A percentile compares a stretch with the other conserved stretches of the same genome.
These are phyloP conservation scores for Strix aluco DNA, from an alignment of 2,113 vertebrate species.

Conservation along the genomic window DNA sequence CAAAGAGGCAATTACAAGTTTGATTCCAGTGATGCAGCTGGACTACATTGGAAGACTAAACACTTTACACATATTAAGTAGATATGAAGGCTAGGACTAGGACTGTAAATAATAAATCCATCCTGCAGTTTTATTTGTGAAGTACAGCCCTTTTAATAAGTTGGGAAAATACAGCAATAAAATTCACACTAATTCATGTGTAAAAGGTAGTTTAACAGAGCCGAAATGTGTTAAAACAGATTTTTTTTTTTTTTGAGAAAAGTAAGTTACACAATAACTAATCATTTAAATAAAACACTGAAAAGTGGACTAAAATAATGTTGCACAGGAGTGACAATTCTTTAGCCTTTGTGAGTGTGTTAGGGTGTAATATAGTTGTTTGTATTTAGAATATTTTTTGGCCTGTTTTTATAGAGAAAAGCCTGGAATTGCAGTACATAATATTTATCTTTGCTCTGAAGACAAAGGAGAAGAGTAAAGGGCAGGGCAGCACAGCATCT, in stretches of 20 bases:
- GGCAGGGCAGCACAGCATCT: neutral
- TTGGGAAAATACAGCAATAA: conserved; percentile 65
- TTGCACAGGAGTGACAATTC: neutral
- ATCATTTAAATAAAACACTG: conserved; percentile 39
- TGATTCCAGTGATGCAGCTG: conserved; percentile 77
- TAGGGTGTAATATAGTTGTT: neutral
- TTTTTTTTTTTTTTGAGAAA: neutral
- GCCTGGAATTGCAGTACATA: neutral
- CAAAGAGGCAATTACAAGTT: conserved; percentile 81
- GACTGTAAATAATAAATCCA: conserved; percentile 75
- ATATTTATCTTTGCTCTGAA: neutral
- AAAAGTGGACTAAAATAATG: neutral
- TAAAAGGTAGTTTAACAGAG: conserved; percentile 44
- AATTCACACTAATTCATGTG: conserved; percentile 62
- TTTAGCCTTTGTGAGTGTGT: conserved; percentile 13
- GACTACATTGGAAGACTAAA: conserved; percentile 74
- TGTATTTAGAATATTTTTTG: conserved; percentile 35
- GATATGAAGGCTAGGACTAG: conserved; percentile 61
- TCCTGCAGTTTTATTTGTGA: conserved; percentile 63
- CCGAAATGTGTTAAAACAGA: neutral
- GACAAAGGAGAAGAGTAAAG: neutral
- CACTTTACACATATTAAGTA: conserved; percentile 79
- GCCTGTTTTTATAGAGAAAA: neutral
- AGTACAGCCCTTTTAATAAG: conserved; percentile 73
- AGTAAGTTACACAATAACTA: conserved; percentile 1